Base-by-base conservation (phyloP, 2,113 vertebrate genomes). In the Fulica atra region DNA sequence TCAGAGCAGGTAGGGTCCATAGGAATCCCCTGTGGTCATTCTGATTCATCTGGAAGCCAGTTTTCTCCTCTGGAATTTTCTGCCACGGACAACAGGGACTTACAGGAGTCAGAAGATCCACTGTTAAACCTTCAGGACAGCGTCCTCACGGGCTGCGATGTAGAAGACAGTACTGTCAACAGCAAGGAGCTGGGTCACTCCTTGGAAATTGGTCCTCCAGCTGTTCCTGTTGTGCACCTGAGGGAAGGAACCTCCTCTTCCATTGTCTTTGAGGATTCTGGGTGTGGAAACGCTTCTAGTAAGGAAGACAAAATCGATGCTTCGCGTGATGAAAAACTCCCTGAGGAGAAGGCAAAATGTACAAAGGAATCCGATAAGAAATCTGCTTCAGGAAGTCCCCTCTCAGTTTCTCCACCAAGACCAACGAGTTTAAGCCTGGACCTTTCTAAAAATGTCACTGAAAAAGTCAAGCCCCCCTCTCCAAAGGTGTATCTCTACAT, bases 401-500 rank as follows among this genome's bases (percentile, higher is more conserved):
- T 98, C 61, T 98, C 98, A n/a, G 35, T 98, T 60, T 98, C 99
- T 81, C 98, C 98, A 35, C 98, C 97, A 46, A 98, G 99, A 70
- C 99, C 99, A 19, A 99, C 99, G 65, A 98, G 98, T 18, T 98
- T 99, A 57, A 98, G 98, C 69, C 94, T 99, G 96, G 98, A 98
- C 72, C 96, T 98, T 66, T 97, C 97, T 74, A 98, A 96, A 97
- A 97, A 95, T 89, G 84, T 87, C 31, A 19, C 86, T 17, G 97
- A 96, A 84, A 98, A 97, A 33, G 95, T 97, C 38, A 98, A 99
- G 44, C 97, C 98, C 82, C 97, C 98, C 29, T 99, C 99, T 3
- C 99, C 99, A 1, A 99, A 99, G 96, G 99, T 99, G 57, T 99
- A 99, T 91, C 98, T 99, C 86, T 99, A 99, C 97, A 99, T 99